Conservation (phyloP, 1,140 invertebrate genomes). For the Eufriesea mexicana region DNA sequence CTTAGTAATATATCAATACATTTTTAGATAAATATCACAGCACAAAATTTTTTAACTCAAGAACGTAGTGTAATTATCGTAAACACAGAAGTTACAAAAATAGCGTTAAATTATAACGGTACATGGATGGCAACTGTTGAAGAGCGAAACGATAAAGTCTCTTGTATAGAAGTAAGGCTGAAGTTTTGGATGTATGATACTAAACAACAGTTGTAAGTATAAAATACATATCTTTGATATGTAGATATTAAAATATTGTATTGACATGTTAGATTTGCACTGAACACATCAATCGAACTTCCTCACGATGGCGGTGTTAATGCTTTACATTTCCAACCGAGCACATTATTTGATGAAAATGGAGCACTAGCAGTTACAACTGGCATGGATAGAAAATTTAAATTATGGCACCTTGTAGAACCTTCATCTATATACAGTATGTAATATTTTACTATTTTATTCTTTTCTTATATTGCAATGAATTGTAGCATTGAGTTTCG, state of each 20-base stretch:
- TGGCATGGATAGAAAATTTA: conserved; percentile 88
- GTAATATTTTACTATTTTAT: conserved; percentile 54
- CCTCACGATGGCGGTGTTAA: conserved; percentile 87
- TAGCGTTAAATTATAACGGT: conserved; percentile 86
- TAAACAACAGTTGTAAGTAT: conserved; percentile 85
- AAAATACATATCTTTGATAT: neutral
- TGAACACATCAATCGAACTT: conserved; percentile 89
- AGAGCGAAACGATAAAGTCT: conserved; percentile 84
- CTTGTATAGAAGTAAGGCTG: conserved; percentile 85
- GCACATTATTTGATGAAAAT: conserved; percentile 74
- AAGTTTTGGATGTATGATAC: conserved; percentile 91
- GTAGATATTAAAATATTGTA: conserved; percentile 30
- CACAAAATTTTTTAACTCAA: conserved; percentile 87
- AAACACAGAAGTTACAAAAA: conserved; percentile 87
- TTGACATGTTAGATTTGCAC: conserved; percentile 83
- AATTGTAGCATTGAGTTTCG: conserved; percentile 25
- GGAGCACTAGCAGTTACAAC: conserved; percentile 85
- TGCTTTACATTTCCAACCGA: conserved; percentile 85
- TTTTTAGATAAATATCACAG: conserved; percentile 88
- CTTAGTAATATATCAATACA: conserved; percentile 6
- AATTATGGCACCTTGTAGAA: conserved; percentile 87
- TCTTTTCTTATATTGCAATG: conserved; percentile 35
- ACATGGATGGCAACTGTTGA: conserved; percentile 92
- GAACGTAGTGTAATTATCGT: conserved; percentile 84
- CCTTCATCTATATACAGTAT: conserved; percentile 83